Evolutionary conservation across 1,140 invertebrate genomes (phyloP).

Genomic region (Formica exsecta): DNA sequence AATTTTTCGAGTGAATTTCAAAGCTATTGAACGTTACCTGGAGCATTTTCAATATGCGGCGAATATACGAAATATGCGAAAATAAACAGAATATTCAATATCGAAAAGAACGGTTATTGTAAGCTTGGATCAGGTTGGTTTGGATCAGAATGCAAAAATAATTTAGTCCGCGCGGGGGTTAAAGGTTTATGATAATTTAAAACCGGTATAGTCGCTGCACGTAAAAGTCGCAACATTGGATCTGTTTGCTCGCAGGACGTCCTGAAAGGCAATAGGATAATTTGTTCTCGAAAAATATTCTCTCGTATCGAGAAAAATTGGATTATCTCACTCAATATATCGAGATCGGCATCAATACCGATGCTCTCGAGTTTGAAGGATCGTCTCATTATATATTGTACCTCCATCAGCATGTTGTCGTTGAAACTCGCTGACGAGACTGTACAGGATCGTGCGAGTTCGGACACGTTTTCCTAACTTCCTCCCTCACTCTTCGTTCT

Average conservation of each 20-base stretch:
- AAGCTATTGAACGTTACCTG: not conserved
- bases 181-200: constrained; percentile 50
- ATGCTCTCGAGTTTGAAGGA: not conserved
- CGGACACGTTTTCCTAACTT: constrained; percentile 82
- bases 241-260: not conserved
- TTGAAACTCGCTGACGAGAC: constrained; percentile 76
- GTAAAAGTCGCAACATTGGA: not conserved
- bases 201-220: constrained; percentile 47
- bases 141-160: constrained; percentile 47
- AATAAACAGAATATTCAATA: constrained; percentile 20
- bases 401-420: constrained; percentile 71
- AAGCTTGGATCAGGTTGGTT: not conserved
- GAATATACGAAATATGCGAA: not conserved
- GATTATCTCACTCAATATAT: not conserved
- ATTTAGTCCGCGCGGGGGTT: constrained; percentile 42
- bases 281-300: not conserved
- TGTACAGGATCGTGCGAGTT: constrained; percentile 82
- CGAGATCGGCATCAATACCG: not conserved
- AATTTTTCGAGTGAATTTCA: not conserved
- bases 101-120: not conserved
- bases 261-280: not conserved
- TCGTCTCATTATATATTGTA: not conserved
- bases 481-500: constrained; percentile 61
- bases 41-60: not conserved
- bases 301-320: not conserved